Conservation (phyloP, 2,888 invertebrate genomes). For the Diarsia rubi region DNA sequence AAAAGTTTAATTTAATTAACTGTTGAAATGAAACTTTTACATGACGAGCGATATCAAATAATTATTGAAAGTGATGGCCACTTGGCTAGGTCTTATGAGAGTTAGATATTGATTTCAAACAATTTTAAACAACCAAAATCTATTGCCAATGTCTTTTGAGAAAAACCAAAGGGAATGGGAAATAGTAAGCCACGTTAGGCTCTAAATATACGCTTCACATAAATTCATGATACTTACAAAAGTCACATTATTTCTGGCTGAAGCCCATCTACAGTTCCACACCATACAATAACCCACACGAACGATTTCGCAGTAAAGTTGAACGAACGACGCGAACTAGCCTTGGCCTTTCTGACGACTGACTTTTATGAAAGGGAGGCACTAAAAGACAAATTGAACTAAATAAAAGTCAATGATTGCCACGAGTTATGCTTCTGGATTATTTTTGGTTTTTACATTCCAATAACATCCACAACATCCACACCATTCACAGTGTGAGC, state of each 20-base stretch:
- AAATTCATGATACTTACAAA: background rate
- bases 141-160: background rate
- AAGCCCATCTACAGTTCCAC: background rate
- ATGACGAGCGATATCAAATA: background rate
- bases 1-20: too few relatives aligned
- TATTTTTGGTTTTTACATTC: background rate
- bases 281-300: background rate
- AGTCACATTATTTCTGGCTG: background rate
- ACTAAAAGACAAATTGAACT: constrained; percentile 37
- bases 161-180: background rate
- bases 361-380: constrained; percentile 50
- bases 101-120: background rate
- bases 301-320: constrained; percentile 53
- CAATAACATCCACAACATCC: too few relatives aligned
- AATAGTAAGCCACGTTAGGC: background rate
- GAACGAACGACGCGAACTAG: constrained; percentile 41
- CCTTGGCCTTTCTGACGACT: constrained; percentile 61
- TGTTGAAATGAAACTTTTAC: background rate
- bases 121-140: background rate
- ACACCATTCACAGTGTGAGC: too few relatives aligned
- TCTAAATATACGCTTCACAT: background rate
- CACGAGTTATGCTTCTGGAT: constrained; percentile 11
- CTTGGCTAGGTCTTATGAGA: background rate
- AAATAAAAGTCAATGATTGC: constrained; percentile 25
- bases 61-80: background rate